Evolutionary conservation across 2,797 vertebrate species (phyloP).

Genomic region (Argya squamiceps): DNA sequence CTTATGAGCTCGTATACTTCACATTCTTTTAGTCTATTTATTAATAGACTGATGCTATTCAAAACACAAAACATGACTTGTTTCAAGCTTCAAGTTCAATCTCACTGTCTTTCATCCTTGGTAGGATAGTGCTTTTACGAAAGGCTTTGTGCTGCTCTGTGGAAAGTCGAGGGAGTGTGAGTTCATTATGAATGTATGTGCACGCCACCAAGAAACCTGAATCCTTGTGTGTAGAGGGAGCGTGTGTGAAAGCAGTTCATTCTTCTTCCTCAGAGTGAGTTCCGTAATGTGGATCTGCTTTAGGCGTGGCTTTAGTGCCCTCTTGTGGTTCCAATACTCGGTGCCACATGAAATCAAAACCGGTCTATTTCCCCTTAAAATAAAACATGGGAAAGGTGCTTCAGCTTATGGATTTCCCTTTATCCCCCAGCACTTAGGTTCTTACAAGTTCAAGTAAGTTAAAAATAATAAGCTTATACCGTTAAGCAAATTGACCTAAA

Average conservation of each 20-base stretch:
- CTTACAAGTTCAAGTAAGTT: background rate
- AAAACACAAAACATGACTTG: background rate
- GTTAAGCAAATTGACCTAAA: background rate
- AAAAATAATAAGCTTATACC: background rate
- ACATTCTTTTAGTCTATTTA: background rate
- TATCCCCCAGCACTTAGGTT: background rate
- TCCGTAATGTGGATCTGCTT: background rate
- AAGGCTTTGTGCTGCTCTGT: background rate
- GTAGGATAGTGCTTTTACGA: background rate
- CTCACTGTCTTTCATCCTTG: background rate
- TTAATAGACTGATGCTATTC: background rate
- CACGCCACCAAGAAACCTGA: background rate
- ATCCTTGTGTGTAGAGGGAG: background rate
- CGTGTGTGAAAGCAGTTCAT: background rate
- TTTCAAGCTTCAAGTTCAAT: background rate
- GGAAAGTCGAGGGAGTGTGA: background rate
- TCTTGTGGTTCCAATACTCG: slow-evolving; percentile 20
- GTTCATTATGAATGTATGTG: background rate
- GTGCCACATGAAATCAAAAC: background rate
- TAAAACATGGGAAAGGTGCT: background rate
- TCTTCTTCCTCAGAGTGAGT: background rate
- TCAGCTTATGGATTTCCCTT: background rate
- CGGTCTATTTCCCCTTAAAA: background rate
- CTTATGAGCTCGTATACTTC: background rate
- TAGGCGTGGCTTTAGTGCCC: slow-evolving; percentile 38